A percentile compares a stretch with the other conserved stretches of the same genome.
Evolutionary conservation across 2,113 vertebrate genomes (phyloP).

Genomic region (Amphiprion ocellaris): DNA sequence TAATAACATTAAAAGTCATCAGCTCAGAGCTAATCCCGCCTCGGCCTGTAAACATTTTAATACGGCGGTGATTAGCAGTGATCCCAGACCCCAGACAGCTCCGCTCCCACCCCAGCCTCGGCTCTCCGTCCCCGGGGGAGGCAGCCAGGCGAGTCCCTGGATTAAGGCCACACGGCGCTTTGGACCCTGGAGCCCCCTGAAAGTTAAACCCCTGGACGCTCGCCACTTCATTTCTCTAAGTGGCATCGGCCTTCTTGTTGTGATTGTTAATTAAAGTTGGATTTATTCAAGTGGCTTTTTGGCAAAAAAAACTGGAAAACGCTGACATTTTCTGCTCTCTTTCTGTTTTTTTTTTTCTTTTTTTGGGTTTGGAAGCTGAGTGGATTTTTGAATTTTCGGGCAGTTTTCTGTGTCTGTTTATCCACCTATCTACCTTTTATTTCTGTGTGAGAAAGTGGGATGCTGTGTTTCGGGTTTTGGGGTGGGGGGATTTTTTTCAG

Average conservation of each 20-base stretch:
- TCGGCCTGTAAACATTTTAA: conserved; percentile 75
- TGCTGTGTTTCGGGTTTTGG: conserved; percentile 30
- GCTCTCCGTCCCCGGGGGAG: conserved; percentile 67
- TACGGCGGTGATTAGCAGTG: conserved; percentile 70
- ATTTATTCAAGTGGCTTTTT: conserved; percentile 76
- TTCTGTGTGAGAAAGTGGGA: conserved; percentile 55
- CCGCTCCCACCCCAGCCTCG: conserved; percentile 33
- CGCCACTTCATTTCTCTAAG: conserved; percentile 82
- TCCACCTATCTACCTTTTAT: conserved; percentile 31
- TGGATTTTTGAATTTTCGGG: conserved; percentile 9
- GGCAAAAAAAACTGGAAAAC: conserved; percentile 40
- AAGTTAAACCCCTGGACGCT: conserved; percentile 75
- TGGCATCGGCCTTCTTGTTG: conserved; percentile 65
- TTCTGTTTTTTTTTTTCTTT: not conserved
- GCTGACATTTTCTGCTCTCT: conserved; percentile 38
- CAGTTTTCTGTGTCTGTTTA: conserved; percentile 32
- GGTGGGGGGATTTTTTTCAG: conserved; percentile 57
- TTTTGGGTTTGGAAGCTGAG: conserved; percentile 23
- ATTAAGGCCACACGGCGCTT: conserved; percentile 79
- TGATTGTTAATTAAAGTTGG: conserved; percentile 78
- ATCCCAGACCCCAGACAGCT: conserved; percentile 58
- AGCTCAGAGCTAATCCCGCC: conserved; percentile 72
- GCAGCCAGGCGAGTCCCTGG: conserved; percentile 70
- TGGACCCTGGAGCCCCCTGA: conserved; percentile 63
- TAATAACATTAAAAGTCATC: conserved; percentile 78